These are phyloP conservation scores for Platycercus adscitus DNA, from an alignment of 2,113 vertebrate genomes.

Conservation along the genomic window DNA sequence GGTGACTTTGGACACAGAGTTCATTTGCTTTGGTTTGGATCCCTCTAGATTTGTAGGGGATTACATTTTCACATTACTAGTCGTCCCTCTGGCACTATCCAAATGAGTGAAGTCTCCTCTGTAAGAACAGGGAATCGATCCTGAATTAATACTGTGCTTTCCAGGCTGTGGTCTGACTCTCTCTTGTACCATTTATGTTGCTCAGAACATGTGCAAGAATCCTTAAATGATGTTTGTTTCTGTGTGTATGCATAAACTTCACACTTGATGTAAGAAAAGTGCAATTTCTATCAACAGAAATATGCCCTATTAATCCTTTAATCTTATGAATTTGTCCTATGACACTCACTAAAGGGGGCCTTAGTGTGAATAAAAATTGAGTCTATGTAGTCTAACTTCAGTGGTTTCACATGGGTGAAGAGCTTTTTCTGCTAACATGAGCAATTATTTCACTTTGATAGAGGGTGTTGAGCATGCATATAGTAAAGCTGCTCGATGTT, in stretches of 20 bases:
- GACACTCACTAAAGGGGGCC: not conserved
- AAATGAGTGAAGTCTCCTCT: not conserved
- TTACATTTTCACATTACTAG: not conserved
- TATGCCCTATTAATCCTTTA: not conserved
- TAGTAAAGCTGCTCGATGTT: not conserved
- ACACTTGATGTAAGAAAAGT: not conserved
- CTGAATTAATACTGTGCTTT: not conserved
- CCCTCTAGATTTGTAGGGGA: not conserved
- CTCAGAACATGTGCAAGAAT: not conserved
- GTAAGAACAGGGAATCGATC: not conserved
- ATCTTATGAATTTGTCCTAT: not conserved
- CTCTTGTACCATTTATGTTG: not conserved
- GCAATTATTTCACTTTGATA: not conserved
- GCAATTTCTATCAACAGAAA: not conserved
- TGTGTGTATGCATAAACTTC: not conserved
- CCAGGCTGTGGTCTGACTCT: not conserved
- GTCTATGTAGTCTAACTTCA: not conserved
- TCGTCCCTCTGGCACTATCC: not conserved
- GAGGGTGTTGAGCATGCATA: rapidly evolving
- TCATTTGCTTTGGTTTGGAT: not conserved
- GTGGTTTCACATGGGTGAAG: not conserved
- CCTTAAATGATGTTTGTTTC: not conserved
- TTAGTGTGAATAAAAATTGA: not conserved
- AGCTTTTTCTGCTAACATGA: not conserved
- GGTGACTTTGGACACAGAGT: not conserved